phyloP scores from a whole-genome alignment of 2,888 invertebrate genomes.

The Drosophila limbata region DNA sequence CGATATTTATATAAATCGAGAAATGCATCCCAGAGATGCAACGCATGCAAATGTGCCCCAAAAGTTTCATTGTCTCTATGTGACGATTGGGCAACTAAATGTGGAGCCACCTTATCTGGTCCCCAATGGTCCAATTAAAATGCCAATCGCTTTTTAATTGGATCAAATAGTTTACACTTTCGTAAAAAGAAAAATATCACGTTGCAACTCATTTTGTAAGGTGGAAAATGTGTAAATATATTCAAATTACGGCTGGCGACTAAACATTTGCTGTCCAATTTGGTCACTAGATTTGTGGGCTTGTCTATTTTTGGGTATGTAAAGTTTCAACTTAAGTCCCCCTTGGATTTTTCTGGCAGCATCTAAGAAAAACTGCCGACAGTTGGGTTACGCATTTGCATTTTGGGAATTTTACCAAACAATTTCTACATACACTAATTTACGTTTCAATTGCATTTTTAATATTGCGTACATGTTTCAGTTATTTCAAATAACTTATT shows the following conservation, averaged over 20 bases:
- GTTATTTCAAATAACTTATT: too few species aligned
- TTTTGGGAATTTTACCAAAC: slow-evolving; percentile 20
- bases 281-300: slow-evolving; percentile 33
- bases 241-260: slow-evolving; percentile 56
- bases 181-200: slow-evolving; percentile 16
- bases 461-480: neutral
- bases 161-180: slow-evolving; percentile 59
- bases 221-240: slow-evolving; percentile 66
- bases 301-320: slow-evolving; percentile 25
- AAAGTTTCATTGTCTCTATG: slow-evolving; percentile 30
- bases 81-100: slow-evolving; percentile 40
- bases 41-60: slow-evolving; percentile 45
- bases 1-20: slow-evolving; percentile 55
- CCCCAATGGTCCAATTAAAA: slow-evolving; percentile 62
- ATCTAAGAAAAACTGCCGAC: slow-evolving; percentile 35
- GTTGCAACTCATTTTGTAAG: slow-evolving; percentile 31
- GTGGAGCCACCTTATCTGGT: slow-evolving; percentile 17
- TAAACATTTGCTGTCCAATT: slow-evolving; percentile 38
- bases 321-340: slow-evolving; percentile 18
- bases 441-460: neutral
- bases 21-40: slow-evolving; percentile 27
- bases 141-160: slow-evolving; percentile 65
- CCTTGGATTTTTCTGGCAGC: slow-evolving; percentile 37
- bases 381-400: slow-evolving; percentile 36
- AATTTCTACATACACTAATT: slow-evolving; percentile 8